Conservation (phyloP, 2,113 vertebrate species). For the Pomatorhinus ruficollis region DNA sequence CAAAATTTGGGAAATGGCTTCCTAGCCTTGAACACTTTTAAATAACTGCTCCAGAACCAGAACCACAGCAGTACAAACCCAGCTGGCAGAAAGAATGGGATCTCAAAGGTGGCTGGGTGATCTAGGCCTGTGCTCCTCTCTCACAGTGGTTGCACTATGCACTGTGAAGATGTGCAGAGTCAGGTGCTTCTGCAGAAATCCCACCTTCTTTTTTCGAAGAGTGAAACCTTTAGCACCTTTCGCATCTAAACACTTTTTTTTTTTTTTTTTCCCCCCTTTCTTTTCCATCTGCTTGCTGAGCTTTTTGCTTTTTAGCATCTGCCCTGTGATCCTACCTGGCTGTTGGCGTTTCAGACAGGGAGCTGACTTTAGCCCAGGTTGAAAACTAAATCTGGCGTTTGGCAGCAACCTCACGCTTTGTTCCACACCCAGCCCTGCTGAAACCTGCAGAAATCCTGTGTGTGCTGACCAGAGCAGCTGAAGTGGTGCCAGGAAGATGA, state of each 20-base stretch:
- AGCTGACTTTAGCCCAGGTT: background rate
- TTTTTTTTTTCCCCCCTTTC: too few relatives aligned
- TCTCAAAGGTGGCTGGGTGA: too few relatives aligned
- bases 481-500: background rate
- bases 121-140: background rate
- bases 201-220: background rate
- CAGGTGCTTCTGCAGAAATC: background rate
- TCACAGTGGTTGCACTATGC: background rate
- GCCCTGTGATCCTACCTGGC: rapidly evolving
- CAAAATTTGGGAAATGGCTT: too few relatives aligned
- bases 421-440: background rate
- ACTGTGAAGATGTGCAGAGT: background rate
- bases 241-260: background rate
- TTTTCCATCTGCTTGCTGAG: background rate
- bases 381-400: background rate
- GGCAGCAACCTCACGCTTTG: background rate
- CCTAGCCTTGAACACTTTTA: too few relatives aligned
- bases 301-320: background rate
- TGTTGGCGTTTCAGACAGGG: background rate
- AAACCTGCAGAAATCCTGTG: background rate
- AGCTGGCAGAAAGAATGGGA: too few relatives aligned
- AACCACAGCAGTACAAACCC: too few relatives aligned
- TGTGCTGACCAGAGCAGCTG: background rate
- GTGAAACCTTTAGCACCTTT: background rate
- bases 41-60: too few relatives aligned